Base-by-base conservation (phyloP, 2,888 invertebrate genomes). In the Sycophila texana region DNA sequence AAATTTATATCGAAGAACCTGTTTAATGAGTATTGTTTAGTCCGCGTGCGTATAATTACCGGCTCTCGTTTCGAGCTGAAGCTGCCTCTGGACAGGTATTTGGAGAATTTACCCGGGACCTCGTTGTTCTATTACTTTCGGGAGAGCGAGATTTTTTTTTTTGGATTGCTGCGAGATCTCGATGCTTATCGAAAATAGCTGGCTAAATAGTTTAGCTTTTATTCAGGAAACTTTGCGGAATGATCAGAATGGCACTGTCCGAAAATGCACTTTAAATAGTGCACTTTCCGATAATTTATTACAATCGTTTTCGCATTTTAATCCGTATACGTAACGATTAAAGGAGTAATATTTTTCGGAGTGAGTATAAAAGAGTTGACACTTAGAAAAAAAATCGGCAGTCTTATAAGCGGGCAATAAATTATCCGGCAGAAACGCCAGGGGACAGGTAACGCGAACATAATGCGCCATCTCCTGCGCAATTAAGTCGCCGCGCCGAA, bases 11-110 rank as follows among this genome's bases (percentile, higher is more conserved):
- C 57, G 51, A 18, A 26, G 72, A 74, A 77, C 63, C 71, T 66
- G 80, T 77, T 81, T 81, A 77, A 77, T 77, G 77, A 77, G 77
- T 74, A 81, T 74, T 74, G 77, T 81, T 77, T 77, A 81, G 71
- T 57, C 47, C 20, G 51, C 20, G 66, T 72, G 60, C 58, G 22
- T 30, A 68, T 80, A 77, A 77, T 77, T 80, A 80, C 66, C 39
- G 30, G 51, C n/a, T 71, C 30, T 39, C 51, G 30, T 53, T 65
- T n/a, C n/a, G 49, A 16, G 51, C 51, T 16, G 16, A 14, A 53
- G 53, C 16, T 5, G 51, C 18, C 20, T 49, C 55, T 26, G 57
- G 20, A 30, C 58, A 22, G 47, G 65, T 65, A 18, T 14, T 18
- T 65, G 1, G 18, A 49, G 20, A 13, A 13, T 13, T n/a, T 20